Percentiles rank a stretch among this genome's conserved stretches.
phyloP scores from a whole-genome alignment of 2,113 vertebrate species.

The Acinonyx jubatus region DNA sequence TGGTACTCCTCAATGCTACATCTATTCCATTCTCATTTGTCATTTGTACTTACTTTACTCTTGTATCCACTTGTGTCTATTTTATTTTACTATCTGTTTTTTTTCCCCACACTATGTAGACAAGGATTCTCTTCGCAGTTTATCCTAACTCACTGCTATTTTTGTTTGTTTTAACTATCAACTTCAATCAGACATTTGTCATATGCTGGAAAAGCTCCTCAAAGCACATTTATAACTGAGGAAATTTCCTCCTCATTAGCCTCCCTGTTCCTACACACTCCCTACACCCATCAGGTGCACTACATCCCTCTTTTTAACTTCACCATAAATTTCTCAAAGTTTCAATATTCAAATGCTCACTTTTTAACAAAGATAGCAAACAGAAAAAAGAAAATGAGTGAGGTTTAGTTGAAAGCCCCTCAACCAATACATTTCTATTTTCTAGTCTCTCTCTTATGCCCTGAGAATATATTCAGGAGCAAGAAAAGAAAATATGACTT shows the following conservation, averaged over 20 bases:
- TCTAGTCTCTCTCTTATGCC: neutral
- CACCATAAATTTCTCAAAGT: neutral
- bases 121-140: neutral
- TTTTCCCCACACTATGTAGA: neutral
- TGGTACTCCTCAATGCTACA: neutral
- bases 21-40: neutral
- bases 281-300: neutral
- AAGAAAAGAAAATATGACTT: slow-evolving; percentile 37
- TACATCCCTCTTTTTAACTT: neutral
- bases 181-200: neutral
- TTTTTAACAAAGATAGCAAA: neutral
- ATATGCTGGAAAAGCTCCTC: neutral
- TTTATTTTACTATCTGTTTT: neutral
- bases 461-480: slow-evolving; percentile 8
- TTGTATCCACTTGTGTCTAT: neutral
- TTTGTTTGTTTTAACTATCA: neutral
- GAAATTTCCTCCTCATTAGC: neutral
- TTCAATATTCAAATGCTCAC: neutral
- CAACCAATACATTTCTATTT: slow-evolving; percentile 25
- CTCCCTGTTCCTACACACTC: neutral
- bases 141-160: neutral
- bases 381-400: slow-evolving; percentile 16
- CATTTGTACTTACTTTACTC: slow-evolving; percentile 22
- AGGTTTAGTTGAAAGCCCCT: neutral
- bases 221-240: neutral